Conservation (phyloP, 2,797 vertebrate species). For the Agapornis canus region DNA sequence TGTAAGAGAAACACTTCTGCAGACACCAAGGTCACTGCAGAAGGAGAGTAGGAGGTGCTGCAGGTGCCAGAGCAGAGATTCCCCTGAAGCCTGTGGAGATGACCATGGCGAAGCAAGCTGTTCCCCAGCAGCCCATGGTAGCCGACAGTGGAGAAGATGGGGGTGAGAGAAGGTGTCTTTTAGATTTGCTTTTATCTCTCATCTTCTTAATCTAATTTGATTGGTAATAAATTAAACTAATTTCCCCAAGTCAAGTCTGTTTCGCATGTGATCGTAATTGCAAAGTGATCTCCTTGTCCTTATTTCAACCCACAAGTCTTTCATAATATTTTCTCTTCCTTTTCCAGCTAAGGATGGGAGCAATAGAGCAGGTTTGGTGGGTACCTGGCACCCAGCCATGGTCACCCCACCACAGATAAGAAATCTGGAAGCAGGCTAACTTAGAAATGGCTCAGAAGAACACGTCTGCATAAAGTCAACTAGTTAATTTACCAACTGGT, state of each 20-base stretch:
- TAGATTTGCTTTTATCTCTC: neutral
- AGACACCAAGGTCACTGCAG: neutral
- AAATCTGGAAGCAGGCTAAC: neutral
- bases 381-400: neutral
- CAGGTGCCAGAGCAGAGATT: neutral
- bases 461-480: neutral
- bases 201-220: neutral
- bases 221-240: neutral
- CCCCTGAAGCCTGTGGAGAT: neutral
- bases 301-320: neutral
- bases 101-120: neutral
- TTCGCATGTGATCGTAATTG: neutral
- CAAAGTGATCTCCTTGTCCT: neutral
- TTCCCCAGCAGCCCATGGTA: neutral
- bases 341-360: neutral
- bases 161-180: neutral
- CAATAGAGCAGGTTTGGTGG: neutral
- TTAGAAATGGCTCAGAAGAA: neutral
- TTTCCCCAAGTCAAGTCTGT: neutral
- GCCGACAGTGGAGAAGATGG: neutral
- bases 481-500: neutral
- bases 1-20: neutral
- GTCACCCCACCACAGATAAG: neutral
- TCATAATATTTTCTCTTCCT: neutral
- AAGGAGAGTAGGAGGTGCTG: neutral